phyloP scores from a whole-genome alignment of 2,797 vertebrate species.

The Pteropus rufus region DNA sequence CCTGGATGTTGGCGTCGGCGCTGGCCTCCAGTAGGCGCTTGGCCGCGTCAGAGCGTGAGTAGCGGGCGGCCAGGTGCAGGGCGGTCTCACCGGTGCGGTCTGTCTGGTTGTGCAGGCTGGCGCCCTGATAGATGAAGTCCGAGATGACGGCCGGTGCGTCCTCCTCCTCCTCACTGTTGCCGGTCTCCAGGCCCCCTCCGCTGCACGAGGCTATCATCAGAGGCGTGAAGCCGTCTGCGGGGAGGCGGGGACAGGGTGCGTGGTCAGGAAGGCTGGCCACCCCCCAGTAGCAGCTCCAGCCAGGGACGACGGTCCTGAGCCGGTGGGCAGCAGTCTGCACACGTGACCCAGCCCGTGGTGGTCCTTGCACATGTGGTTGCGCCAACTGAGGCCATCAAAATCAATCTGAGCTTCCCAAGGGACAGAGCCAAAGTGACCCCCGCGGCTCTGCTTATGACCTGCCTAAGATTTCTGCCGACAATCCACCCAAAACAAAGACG shows the following conservation, averaged over 20 bases:
- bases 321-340: background rate
- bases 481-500: accelerated
- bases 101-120: conserved; percentile 96
- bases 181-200: conserved; percentile 95
- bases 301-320: accelerated
- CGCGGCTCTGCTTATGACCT: background rate
- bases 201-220: conserved; percentile 99
- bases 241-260: background rate
- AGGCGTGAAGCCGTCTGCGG: conserved; percentile 94
- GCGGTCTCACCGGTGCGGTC: conserved; percentile 97
- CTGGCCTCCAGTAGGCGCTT: conserved; percentile 97
- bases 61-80: conserved; percentile 94
- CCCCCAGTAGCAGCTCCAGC: accelerated
- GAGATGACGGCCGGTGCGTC: conserved; percentile 95
- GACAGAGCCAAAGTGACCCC: background rate
- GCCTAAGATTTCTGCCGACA: too few species aligned
- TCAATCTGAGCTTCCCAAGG: accelerated
- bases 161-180: conserved; percentile 96
- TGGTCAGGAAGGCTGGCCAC: background rate
- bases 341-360: accelerated
- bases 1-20: conserved; percentile 95
- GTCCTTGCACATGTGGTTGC: accelerated
- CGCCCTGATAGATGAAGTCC: conserved; percentile 97
- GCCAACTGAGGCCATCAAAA: background rate
- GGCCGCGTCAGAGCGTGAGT: conserved; percentile 95